Evolutionary conservation across 2,113 vertebrate genomes (phyloP).

Genomic region (Mesitornis unicolor): DNA sequence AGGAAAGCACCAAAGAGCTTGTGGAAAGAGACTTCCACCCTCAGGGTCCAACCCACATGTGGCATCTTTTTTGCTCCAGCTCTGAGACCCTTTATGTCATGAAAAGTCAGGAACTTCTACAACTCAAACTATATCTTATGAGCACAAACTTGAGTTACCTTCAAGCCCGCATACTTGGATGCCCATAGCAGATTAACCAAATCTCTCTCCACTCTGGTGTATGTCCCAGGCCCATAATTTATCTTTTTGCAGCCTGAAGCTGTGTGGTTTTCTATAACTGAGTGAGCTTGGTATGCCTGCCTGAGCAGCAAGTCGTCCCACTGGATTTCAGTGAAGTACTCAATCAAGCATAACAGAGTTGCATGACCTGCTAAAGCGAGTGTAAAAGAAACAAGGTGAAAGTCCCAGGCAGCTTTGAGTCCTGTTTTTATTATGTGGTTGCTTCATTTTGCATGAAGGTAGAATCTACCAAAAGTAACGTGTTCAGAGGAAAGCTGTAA

Average conservation of each 20-base stretch:
- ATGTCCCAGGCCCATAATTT: neutral
- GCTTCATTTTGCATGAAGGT: neutral
- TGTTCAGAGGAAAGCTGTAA: neutral
- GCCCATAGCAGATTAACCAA: neutral
- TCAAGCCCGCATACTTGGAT: neutral
- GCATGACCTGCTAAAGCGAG: neutral
- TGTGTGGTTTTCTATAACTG: neutral
- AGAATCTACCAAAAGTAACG: neutral
- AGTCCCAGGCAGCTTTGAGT: neutral
- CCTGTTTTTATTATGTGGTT: neutral
- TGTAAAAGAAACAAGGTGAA: neutral
- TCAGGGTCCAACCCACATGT: accelerated
- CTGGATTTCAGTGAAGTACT: neutral
- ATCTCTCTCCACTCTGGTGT: neutral
- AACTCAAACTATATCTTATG: neutral
- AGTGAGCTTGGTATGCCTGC: neutral
- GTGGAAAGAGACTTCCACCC: neutral
- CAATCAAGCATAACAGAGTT: neutral
- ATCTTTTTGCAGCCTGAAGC: neutral
- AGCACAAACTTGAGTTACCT: neutral
- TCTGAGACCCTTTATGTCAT: neutral
- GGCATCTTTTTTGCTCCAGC: neutral
- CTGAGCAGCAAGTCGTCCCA: neutral
- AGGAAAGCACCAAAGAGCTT: neutral
- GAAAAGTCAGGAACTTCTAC: neutral